Conservation (phyloP, 2,888 invertebrate genomes). For the Papilio protenor region DNA sequence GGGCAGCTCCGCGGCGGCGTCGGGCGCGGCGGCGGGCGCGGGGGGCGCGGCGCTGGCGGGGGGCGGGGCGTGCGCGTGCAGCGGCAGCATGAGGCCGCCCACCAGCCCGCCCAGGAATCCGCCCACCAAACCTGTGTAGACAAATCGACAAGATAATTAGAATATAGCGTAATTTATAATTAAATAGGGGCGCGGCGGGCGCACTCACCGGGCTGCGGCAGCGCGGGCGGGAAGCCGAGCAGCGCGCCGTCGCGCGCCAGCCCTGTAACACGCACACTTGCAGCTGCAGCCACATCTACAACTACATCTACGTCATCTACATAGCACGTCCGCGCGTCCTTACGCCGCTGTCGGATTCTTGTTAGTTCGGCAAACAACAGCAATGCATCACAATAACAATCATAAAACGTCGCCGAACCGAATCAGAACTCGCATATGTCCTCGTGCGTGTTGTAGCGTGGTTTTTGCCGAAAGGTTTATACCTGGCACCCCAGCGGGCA, state of each 20-base stretch:
- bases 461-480: no score
- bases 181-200: conserved; percentile 23
- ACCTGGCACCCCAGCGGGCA: conserved; percentile 50
- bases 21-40: conserved; percentile 45
- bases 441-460: no score
- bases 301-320: no score
- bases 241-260: conserved; percentile 61
- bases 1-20: conserved; percentile 49
- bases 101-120: conserved; percentile 71
- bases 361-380: no score
- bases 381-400: no score
- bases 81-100: conserved; percentile 70
- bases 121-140: conserved; percentile 67
- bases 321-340: no score
- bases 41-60: conserved; percentile 45
- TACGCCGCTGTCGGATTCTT: no score
- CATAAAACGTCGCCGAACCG: no score
- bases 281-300: neutral
- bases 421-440: no score
- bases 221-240: conserved; percentile 79
- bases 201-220: conserved; percentile 65
- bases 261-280: conserved; percentile 50
- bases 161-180: no score
- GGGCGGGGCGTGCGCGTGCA: conserved; percentile 57
- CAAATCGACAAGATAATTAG: neutral